phyloP scores from a whole-genome alignment of 2,888 invertebrate genomes.

The Mantis religiosa region DNA sequence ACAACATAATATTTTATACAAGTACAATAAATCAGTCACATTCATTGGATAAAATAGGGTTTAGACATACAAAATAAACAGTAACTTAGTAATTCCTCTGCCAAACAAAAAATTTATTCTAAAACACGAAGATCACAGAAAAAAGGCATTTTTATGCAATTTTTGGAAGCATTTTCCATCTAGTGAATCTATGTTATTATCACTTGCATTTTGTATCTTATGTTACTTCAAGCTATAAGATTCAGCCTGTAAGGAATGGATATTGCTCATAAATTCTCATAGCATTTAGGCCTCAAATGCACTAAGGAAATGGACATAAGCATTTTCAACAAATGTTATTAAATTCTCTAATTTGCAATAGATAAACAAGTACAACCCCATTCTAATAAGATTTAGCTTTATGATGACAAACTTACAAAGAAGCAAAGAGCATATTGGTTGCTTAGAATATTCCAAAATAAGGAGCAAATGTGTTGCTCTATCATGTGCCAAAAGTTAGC shows the following conservation, averaged over 20 bases:
- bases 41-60: neutral
- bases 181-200: neutral
- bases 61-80: neutral
- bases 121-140: neutral
- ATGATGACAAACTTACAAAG: neutral
- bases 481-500: neutral
- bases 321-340: neutral
- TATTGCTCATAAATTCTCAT: neutral
- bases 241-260: neutral
- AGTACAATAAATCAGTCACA: neutral
- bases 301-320: neutral
- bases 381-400: neutral
- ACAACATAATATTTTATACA: neutral
- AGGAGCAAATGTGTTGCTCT: neutral
- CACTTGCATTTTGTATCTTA: neutral
- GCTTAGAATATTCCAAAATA: neutral
- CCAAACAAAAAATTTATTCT: neutral
- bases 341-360: neutral
- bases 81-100: neutral
- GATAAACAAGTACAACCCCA: neutral
- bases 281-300: neutral
- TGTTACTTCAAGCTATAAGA: neutral
- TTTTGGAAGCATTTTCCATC: neutral
- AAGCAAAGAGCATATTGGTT: neutral
- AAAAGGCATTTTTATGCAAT: neutral